These are phyloP conservation scores for Hypanus sabinus DNA, from an alignment of 2,113 vertebrate genomes.

Conservation along the genomic window DNA sequence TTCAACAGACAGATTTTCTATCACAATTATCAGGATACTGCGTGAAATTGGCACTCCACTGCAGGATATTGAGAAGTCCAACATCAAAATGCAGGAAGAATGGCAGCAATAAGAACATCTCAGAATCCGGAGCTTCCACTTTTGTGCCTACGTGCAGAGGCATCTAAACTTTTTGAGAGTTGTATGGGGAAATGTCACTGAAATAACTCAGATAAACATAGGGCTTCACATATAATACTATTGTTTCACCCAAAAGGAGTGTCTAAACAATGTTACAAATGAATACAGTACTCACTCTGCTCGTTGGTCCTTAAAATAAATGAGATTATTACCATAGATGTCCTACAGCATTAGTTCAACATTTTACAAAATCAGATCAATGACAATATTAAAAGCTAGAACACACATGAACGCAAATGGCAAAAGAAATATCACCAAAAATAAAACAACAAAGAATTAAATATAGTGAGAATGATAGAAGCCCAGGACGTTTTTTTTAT, in stretches of 20 bases:
- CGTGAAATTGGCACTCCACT: too few species aligned
- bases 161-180: too few species aligned
- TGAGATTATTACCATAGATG: not conserved
- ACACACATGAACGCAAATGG: conserved; percentile 44
- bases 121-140: too few species aligned
- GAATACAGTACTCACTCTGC: not conserved
- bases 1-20: too few species aligned
- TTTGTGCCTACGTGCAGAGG: too few species aligned
- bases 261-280: not conserved
- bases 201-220: too few species aligned
- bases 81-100: too few species aligned
- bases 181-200: too few species aligned
- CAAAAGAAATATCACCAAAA: conserved; percentile 60
- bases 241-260: not conserved
- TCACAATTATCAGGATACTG: too few species aligned
- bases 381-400: conserved; percentile 47
- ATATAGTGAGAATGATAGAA: conserved; percentile 43
- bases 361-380: not conserved
- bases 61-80: too few species aligned
- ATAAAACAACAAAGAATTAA: conserved; percentile 44
- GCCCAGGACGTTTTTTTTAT: conserved; percentile 44
- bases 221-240: not conserved
- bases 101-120: too few species aligned
- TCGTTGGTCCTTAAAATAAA: not conserved
- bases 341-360: not conserved